phyloP scores from a whole-genome alignment of 2,113 vertebrate species.

The Ciconia boyciana region DNA sequence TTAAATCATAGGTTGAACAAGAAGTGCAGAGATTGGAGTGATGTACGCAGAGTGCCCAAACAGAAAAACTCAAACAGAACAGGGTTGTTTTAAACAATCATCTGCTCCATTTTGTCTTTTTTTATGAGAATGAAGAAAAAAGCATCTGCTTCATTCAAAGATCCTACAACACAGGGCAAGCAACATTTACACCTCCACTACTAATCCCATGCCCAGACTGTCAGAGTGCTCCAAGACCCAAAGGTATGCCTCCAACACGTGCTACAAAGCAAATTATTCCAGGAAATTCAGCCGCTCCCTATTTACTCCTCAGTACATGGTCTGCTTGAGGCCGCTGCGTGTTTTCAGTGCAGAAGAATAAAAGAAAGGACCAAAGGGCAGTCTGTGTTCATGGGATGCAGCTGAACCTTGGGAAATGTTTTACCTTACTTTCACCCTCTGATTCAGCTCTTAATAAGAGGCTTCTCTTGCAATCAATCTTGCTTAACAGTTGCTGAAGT shows the following conservation, averaged over 20 bases:
- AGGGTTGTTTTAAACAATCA: background rate
- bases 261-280: background rate
- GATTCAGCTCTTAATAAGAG: background rate
- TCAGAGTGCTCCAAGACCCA: background rate
- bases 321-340: accelerated
- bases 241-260: background rate
- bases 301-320: background rate
- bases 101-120: background rate
- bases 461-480: background rate
- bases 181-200: background rate
- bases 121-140: background rate
- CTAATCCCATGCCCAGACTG: background rate
- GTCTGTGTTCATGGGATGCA: accelerated
- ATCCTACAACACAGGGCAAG: background rate
- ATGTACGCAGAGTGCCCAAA: too few relatives aligned
- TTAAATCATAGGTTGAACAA: background rate
- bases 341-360: background rate
- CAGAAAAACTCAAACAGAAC: background rate
- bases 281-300: background rate
- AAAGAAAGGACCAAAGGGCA: background rate
- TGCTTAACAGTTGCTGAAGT: background rate
- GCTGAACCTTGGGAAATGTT: background rate
- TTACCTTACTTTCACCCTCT: background rate
- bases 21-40: background rate
- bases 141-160: background rate